Base-by-base conservation (phyloP, 2,888 invertebrate species). In the Geotrupes spiniger region DNA sequence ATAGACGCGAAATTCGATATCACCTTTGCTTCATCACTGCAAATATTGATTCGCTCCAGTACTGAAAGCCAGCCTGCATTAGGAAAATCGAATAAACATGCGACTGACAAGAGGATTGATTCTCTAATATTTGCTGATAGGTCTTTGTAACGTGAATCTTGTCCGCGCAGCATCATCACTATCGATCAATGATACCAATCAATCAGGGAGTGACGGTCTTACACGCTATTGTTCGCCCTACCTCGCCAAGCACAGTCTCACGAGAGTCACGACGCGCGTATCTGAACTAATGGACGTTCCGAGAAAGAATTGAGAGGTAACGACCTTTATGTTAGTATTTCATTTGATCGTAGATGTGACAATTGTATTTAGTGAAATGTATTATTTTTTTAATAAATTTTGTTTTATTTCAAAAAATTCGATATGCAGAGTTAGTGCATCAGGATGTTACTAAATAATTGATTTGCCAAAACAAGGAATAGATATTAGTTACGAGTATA, bases 151-250 rank as follows among this genome's bases (percentile, higher is more conserved):
- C 37, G 36, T 48, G 41, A 45, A 45, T 42, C 42, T 42, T 39
- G 52, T 49, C 40, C 40, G 48, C 38, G 53, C 31, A 47, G 49
- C 48, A 52, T 50, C 52, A 50, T 49, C 48, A 46, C 46, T 39
- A 54, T 49, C 52, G 49, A 50, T 56, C 53, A 46, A 36, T 42
- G 56, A 56, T 56, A 49, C 47, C 42, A 52, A 56, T 56, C 56
- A 54, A 56, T 54, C 52, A 52, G 46, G 45, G 50, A 40, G 51
- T 27, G 56, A 56, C 52, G 53, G 45, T 48, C 49, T 52, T 52
- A 49, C 49, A 52, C 25, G 36, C 45, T 38, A 49, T 52, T 52
- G 52, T 52, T 49, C 49, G 27, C 4, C 14, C 36, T 1, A 16
- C 36, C 11, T 21, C 21, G 6, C 21, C 21, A n/a, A 6, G 21